These are phyloP conservation scores for Bradypus variegatus DNA, from an alignment of 2,797 vertebrate genomes.

Conservation along the genomic window DNA sequence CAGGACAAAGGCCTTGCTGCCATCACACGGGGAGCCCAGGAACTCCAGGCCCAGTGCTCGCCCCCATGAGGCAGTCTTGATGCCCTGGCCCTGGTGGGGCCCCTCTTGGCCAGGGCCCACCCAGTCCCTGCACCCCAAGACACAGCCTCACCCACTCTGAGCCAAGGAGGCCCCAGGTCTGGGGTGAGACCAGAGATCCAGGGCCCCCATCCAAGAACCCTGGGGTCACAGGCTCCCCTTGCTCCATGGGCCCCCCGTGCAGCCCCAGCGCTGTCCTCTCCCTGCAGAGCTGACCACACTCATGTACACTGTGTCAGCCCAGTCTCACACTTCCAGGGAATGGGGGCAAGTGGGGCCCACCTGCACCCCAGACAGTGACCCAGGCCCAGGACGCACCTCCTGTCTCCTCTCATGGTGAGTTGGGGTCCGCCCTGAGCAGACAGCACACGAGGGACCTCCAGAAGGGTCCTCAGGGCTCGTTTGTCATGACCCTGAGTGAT, in stretches of 20 bases:
- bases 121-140: not conserved
- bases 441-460: not conserved
- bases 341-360: no score
- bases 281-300: not conserved
- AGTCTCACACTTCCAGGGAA: not conserved
- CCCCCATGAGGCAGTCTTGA: accelerated
- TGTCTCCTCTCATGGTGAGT: not conserved
- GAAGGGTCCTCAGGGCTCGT: not conserved
- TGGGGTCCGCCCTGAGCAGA: not conserved
- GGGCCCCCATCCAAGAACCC: not conserved
- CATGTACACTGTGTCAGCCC: not conserved
- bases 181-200: not conserved
- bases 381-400: not conserved
- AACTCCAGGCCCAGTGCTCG: not conserved
- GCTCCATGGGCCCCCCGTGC: not conserved
- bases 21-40: not conserved
- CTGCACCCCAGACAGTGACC: not conserved
- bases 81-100: not conserved
- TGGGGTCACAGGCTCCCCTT: not conserved
- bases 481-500: accelerated
- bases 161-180: not conserved
- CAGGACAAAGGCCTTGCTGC: not conserved
- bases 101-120: accelerated
- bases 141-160: not conserved
- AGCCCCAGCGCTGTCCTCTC: no score